Evolutionary conservation across 1,140 invertebrate genomes (phyloP).

Genomic region (Psilanteris sp.): DNA sequence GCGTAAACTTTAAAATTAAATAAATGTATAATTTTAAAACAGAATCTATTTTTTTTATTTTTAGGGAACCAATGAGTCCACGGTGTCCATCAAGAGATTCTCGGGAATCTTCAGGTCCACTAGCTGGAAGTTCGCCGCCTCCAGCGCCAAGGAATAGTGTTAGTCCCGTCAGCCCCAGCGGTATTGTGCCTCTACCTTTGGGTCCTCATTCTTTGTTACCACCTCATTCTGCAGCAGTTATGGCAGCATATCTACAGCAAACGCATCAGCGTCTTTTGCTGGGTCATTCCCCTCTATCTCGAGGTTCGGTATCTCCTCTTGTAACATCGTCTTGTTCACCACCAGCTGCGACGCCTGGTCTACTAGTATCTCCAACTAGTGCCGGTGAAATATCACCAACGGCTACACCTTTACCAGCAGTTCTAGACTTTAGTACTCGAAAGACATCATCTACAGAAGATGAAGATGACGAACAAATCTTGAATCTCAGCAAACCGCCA

Average conservation of each 20-base stretch:
- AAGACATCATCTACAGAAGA: conserved; percentile 79
- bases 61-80: conserved; percentile 87
- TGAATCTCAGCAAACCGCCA: conserved; percentile 84
- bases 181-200: conserved; percentile 76
- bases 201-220: conserved; percentile 82
- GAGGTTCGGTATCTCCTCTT: conserved; percentile 82
- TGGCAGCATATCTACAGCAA: conserved; percentile 88
- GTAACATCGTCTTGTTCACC: conserved; percentile 82
- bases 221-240: conserved; percentile 86
- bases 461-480: conserved; percentile 83
- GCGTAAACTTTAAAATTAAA: no score
- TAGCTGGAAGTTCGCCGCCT: conserved; percentile 82
- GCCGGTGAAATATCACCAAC: conserved; percentile 73
- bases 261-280: conserved; percentile 87
- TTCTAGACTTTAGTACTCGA: conserved; percentile 89
- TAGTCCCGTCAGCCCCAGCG: conserved; percentile 78
- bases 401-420: conserved; percentile 80
- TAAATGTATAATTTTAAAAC: neutral
- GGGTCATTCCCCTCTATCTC: conserved; percentile 85
- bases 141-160: conserved; percentile 80
- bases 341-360: conserved; percentile 77
- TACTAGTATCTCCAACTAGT: conserved; percentile 74
- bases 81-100: conserved; percentile 89
- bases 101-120: conserved; percentile 82
- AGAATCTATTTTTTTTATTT: conserved; percentile 57